phyloP scores from a whole-genome alignment of 2,113 vertebrate species.

The Coracopsis vasa region DNA sequence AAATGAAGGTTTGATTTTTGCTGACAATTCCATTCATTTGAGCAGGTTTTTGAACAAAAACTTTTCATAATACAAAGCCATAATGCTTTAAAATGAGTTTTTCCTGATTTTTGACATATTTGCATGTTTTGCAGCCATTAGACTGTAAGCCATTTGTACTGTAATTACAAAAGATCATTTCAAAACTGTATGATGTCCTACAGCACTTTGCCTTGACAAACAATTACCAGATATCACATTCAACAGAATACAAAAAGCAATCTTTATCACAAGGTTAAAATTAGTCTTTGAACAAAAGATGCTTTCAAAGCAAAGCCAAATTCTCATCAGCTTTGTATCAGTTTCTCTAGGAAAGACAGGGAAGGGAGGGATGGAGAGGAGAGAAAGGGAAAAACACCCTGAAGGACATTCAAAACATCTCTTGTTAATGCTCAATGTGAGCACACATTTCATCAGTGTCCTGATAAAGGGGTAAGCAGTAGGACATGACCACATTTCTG shows the following conservation, averaged over 20 bases:
- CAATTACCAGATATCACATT: conserved; percentile 74
- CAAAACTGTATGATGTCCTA: conserved; percentile 59
- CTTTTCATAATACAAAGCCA: not conserved
- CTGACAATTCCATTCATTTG: not conserved
- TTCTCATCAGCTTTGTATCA: conserved; percentile 61
- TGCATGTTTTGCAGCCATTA: conserved; percentile 36
- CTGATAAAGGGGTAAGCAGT: conserved; percentile 10
- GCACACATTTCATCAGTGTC: conserved; percentile 25
- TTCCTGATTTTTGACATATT: not conserved
- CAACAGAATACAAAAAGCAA: conserved; percentile 72
- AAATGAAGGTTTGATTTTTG: not conserved
- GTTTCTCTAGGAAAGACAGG: conserved; percentile 28
- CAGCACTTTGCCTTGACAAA: conserved; percentile 77
- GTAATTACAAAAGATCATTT: conserved; percentile 70
- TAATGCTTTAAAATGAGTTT: conserved; percentile 12
- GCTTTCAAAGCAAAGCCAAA: conserved; percentile 72
- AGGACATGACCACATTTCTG: conserved; percentile 27
- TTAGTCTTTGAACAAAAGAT: conserved; percentile 75
- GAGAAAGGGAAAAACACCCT: not conserved
- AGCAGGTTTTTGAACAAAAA: not conserved
- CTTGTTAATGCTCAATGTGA: conserved; percentile 10
- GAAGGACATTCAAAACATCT: conserved; percentile 72
- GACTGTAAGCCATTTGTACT: conserved; percentile 39
- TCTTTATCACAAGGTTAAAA: conserved; percentile 77
- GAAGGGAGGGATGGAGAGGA: not conserved